Evolutionary conservation across 2,113 vertebrate genomes (phyloP).

Genomic region (Plecturocebus donacophilus): DNA sequence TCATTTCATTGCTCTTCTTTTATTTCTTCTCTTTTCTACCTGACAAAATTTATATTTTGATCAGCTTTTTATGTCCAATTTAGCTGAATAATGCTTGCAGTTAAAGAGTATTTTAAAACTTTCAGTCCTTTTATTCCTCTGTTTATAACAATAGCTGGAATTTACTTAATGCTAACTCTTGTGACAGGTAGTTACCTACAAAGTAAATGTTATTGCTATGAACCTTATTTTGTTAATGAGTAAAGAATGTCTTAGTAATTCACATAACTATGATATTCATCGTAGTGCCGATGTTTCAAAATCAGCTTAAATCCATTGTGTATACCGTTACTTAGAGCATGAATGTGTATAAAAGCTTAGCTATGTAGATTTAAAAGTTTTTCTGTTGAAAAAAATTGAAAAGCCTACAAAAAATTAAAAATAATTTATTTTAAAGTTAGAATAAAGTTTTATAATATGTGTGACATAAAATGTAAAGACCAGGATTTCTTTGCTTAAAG

Average conservation of each 20-base stretch:
- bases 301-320: not conserved
- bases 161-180: not conserved
- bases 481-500: not conserved
- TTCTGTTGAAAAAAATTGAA: not conserved
- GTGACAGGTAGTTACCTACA: not conserved
- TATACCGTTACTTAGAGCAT: not conserved
- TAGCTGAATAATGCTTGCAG: not conserved
- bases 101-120: not conserved
- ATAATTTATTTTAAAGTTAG: not conserved
- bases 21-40: not conserved
- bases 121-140: not conserved
- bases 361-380: not conserved
- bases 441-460: not conserved
- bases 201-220: not conserved
- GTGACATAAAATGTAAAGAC: not conserved
- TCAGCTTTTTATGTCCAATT: not conserved
- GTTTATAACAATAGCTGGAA: not conserved
- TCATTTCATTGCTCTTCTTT: not conserved
- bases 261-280: not conserved
- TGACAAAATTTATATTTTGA: constrained; percentile 5
- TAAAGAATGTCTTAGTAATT: not conserved
- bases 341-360: not conserved
- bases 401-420: not conserved
- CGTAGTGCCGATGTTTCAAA: not conserved
- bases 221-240: not conserved